phyloP scores from a whole-genome alignment of 2,113 vertebrate genomes.

The Amblyornis subalaris region DNA sequence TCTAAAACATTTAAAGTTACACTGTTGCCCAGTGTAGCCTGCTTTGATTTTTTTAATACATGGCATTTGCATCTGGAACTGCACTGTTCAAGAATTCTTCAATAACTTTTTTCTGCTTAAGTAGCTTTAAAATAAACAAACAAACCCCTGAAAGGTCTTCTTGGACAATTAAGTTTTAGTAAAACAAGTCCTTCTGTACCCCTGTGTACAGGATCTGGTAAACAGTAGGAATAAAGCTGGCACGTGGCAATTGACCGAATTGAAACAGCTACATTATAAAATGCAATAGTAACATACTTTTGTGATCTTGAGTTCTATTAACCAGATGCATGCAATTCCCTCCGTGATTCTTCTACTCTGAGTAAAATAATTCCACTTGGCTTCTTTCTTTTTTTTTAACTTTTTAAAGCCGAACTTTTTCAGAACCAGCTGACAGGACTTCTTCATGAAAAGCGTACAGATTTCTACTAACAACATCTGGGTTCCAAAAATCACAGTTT shows the following conservation, averaged over 20 bases:
- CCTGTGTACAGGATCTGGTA: slow-evolving; percentile 36
- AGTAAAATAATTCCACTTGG: slow-evolving; percentile 42
- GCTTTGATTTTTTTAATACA: slow-evolving; percentile 6
- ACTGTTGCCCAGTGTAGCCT: neutral
- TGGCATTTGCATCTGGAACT: slow-evolving; percentile 17
- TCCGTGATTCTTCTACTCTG: slow-evolving; percentile 28
- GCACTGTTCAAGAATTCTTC: neutral
- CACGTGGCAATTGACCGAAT: slow-evolving; percentile 41
- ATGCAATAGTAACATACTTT: slow-evolving; percentile 21
- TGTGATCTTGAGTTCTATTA: slow-evolving; percentile 59
- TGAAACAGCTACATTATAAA: slow-evolving; percentile 41
- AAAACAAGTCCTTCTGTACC: slow-evolving; percentile 41
- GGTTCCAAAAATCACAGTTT: slow-evolving; percentile 50
- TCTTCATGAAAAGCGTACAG: slow-evolving; percentile 36
- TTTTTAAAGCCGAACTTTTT: slow-evolving; percentile 46
- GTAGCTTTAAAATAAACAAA: neutral
- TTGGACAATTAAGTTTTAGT: neutral
- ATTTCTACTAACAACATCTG: slow-evolving; percentile 44
- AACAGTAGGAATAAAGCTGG: slow-evolving; percentile 67
- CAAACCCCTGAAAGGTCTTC: neutral
- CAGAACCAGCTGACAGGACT: slow-evolving; percentile 64
- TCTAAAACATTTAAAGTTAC: neutral
- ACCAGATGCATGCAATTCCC: slow-evolving; percentile 58
- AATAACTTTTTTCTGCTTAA: neutral
- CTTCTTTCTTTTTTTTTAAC: neutral